These are phyloP conservation scores for Lucilia cuprina DNA, from an alignment of 1,140 invertebrate genomes.

Conservation along the genomic window DNA sequence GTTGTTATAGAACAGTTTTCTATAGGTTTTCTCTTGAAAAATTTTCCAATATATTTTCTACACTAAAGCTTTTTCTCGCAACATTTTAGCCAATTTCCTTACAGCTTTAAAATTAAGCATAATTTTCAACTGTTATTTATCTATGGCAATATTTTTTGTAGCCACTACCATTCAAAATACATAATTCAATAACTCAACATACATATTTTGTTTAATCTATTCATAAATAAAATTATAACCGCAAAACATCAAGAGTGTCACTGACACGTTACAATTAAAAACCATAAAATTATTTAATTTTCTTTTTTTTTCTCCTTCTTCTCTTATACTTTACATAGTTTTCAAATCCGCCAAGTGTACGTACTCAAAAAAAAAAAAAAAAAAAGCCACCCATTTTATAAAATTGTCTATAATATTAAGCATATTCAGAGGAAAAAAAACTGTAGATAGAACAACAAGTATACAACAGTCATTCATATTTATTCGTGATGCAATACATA, in stretches of 20 bases:
- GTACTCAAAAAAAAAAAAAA: not conserved
- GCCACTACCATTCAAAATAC: too few species aligned
- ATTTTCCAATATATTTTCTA: too few species aligned
- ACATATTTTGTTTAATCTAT: too few species aligned
- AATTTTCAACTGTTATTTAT: too few species aligned
- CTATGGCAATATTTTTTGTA: too few species aligned
- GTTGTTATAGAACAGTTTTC: too few species aligned
- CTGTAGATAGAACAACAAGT: not conserved
- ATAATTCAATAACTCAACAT: too few species aligned
- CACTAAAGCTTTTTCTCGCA: too few species aligned
- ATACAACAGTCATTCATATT: not conserved
- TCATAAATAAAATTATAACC: too few species aligned
- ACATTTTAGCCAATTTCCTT: too few species aligned
- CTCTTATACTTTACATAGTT: not conserved
- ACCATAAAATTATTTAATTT: not conserved
- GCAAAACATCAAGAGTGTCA: not conserved
- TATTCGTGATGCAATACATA: not conserved
- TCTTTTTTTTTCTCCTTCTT: not conserved
- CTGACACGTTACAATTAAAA: slow-evolving; percentile 1
- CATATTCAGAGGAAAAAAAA: not conserved
- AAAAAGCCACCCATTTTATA: not conserved
- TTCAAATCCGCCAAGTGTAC: not conserved
- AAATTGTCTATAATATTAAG: not conserved
- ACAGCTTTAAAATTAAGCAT: too few species aligned
- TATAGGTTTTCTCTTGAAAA: too few species aligned